Conservation (phyloP, 2,888 invertebrate genomes). For the Diarsia dahlii region DNA sequence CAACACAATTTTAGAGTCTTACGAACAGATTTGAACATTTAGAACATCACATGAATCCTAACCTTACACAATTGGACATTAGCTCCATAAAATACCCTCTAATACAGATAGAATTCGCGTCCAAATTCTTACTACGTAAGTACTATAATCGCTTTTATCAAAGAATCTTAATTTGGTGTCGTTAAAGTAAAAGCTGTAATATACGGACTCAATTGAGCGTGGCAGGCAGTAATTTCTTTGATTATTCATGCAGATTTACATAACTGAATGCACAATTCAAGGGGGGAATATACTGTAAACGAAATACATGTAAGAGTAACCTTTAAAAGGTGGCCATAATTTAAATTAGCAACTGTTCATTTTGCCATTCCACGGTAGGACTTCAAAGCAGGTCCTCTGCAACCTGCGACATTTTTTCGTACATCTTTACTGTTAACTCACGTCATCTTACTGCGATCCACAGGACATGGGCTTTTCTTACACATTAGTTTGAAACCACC, state of each 20-base stretch:
- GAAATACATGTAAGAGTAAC: background rate
- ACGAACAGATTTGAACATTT: too few species aligned
- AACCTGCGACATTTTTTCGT: background rate
- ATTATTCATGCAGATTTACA: slow-evolving; percentile 57
- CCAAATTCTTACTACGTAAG: background rate
- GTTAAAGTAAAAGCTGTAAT: slow-evolving; percentile 57
- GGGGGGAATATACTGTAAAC: background rate
- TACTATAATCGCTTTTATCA: background rate
- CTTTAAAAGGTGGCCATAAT: background rate
- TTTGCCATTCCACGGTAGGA: too few species aligned
- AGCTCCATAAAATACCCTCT: background rate
- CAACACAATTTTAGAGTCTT: background rate
- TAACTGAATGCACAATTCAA: slow-evolving; percentile 23
- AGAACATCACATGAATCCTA: background rate
- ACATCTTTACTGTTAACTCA: too few species aligned
- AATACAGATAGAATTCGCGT: background rate
- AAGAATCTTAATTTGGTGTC: slow-evolving; percentile 43
- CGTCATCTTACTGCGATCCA: too few species aligned
- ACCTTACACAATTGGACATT: background rate
- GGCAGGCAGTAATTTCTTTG: slow-evolving; percentile 40
- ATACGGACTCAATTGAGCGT: slow-evolving; percentile 52
- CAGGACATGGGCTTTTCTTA: too few species aligned
- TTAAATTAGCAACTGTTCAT: too few species aligned
- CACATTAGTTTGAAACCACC: too few species aligned
- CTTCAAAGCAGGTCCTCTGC: too few species aligned